A percentile compares a stretch with the other conserved stretches of the same genome.
Conservation (phyloP, 2,797 vertebrate genomes). For the Urocyon cinereoargenteus region DNA sequence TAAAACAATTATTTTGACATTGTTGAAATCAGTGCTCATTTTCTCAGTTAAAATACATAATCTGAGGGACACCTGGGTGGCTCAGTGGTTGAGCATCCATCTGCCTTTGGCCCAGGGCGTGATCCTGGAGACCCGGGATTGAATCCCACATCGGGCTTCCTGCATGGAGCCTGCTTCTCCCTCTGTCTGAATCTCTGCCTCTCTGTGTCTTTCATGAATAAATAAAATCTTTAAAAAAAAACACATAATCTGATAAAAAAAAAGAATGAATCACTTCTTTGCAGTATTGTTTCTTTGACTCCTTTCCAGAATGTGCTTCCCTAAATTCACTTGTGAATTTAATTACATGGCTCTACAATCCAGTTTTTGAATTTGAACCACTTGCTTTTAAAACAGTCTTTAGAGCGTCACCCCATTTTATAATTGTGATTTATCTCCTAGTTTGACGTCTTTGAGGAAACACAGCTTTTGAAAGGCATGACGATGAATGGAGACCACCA, state of each 20-base stretch:
- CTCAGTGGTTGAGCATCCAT: too few species aligned
- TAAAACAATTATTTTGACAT: conserved; percentile 20
- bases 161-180: too few species aligned
- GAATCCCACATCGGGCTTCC: too few species aligned
- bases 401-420: not conserved
- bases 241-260: not conserved
- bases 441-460: not conserved
- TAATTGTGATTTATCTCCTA: not conserved
- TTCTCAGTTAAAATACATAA: not conserved
- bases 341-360: not conserved
- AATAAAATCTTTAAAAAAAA: not conserved
- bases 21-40: not conserved
- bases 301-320: not conserved
- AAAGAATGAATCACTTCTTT: not conserved
- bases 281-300: not conserved
- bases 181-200: too few species aligned
- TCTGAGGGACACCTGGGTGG: not conserved
- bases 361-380: not conserved
- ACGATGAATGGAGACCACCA: not conserved
- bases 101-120: too few species aligned
- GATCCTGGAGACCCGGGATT: too few species aligned
- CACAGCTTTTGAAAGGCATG: conserved; percentile 1
- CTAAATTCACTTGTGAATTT: not conserved
- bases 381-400: not conserved
- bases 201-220: too few species aligned